Evolutionary conservation across 2,797 vertebrate species (phyloP), one percentile per base, ranked within the genome.

Genomic region (Bradypodion ventrale): DNA sequence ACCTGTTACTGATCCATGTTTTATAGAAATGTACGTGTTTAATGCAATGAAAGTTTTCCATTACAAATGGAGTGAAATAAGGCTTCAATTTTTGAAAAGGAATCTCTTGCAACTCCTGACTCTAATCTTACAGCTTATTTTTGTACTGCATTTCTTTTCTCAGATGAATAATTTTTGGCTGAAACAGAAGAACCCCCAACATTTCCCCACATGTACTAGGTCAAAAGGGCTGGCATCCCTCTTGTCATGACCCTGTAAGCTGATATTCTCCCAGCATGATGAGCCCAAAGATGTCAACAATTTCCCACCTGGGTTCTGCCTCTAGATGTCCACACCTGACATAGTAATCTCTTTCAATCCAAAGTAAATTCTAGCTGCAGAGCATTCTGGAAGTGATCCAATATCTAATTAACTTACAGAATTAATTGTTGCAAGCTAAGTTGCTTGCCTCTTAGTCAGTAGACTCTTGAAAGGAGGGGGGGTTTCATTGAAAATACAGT

Each of bases 1-100:
- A 78, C 88, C 92, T 85, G 72, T 75, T 87, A 89, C 91, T 95
- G 90, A 94, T 96, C 88, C 92, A 95, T 96, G 94, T 96, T 95
- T 95, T 92, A 96, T 94, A 82, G 89, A 89, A 90, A 0, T 1
- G 27, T 93, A 90, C 90, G 94, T 95, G 92, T 95, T 96, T 96
- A 95, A 95, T 95, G 92, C 94, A 86, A 90, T 66, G 93, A 89
- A 79, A 10, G 69, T 76, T 87, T 90, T 93, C 88, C 87, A 90
- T 91, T 94, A 92, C 16, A 1, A 93, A 91, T 84, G 78, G 83
- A 93, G 93, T 86, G 79, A 94, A 95, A 91, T 86, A 80, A 78
- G 80, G 87, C 87, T 6, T 42, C 90, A 93, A 92, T 85, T 44
- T 32, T 35, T 27, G 40, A 83, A 37, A 9, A 75, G 0, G 32